Evolutionary conservation across 2,113 vertebrate species (phyloP).

Genomic region (Channa argus): DNA sequence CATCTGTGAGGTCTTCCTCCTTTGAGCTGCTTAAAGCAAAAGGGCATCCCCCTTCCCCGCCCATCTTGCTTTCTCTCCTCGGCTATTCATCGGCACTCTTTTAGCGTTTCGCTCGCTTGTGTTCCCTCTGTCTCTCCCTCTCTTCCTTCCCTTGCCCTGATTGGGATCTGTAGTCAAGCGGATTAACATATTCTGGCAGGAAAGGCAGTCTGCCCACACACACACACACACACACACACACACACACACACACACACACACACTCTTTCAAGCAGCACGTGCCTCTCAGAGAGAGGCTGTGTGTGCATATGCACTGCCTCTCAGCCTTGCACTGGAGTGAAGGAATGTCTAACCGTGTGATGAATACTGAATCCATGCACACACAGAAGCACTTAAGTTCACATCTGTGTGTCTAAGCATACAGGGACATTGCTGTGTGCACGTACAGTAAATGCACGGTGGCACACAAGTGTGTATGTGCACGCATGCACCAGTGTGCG

Average conservation of each 20-base stretch:
- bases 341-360: constrained; percentile 71
- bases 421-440: constrained; percentile 14
- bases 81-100: constrained; percentile 46
- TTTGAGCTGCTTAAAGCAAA: constrained; percentile 54
- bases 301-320: constrained; percentile 73
- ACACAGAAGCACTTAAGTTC: constrained; percentile 16
- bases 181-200: constrained; percentile 86
- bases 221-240: constrained; percentile 40
- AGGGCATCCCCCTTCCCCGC: constrained; percentile 52
- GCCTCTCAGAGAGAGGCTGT: constrained; percentile 63
- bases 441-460: constrained; percentile 30
- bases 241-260: constrained; percentile 46
- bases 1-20: constrained; percentile 29
- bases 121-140: constrained; percentile 58
- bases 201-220: constrained; percentile 77
- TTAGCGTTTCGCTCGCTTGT: constrained; percentile 46
- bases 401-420: constrained; percentile 53
- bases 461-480: constrained; percentile 18
- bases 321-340: constrained; percentile 67
- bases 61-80: constrained; percentile 32
- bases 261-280: constrained; percentile 62
- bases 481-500: constrained; percentile 17
- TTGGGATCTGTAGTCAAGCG: constrained; percentile 85
- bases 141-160: constrained; percentile 75
- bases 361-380: constrained; percentile 36